Evolutionary conservation across 2,797 vertebrate species (phyloP).

Genomic region (Hydrocynus forskahlii): DNA sequence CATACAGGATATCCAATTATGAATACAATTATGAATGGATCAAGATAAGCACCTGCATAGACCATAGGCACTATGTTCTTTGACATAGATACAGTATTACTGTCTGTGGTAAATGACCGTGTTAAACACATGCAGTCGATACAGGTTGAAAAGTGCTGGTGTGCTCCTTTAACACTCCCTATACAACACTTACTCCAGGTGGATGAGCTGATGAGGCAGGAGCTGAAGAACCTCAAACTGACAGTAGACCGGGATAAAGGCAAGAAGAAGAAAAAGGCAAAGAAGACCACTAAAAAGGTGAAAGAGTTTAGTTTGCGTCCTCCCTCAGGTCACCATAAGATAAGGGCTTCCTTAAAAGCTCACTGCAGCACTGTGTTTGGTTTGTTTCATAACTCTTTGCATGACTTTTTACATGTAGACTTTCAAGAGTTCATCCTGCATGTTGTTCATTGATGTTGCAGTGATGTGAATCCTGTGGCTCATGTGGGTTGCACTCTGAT

Average conservation of each 20-base stretch:
- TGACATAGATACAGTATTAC: background rate
- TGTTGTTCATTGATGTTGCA: conserved; percentile 35
- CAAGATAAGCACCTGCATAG: background rate
- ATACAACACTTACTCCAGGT: conserved; percentile 68
- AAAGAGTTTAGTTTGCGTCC: conserved; percentile 9
- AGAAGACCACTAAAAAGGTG: conserved; percentile 71
- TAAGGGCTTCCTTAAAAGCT: conserved; percentile 9
- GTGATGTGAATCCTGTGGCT: conserved; percentile 31
- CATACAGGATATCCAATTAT: too few species aligned
- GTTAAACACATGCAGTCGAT: background rate
- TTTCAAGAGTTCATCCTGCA: background rate
- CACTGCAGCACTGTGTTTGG: too few species aligned
- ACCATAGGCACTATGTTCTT: background rate
- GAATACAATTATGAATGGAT: too few species aligned
- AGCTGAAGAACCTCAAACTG: conserved; percentile 76
- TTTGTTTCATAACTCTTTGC: too few species aligned
- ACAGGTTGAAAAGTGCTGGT: background rate
- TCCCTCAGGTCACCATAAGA: background rate
- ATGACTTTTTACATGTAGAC: too few species aligned
- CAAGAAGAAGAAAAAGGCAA: conserved; percentile 60
- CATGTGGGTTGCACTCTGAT: conserved; percentile 36
- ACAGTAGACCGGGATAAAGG: conserved; percentile 76
- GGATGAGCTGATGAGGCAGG: conserved; percentile 81
- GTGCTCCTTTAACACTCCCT: background rate
- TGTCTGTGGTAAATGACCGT: too few species aligned